These are phyloP conservation scores for Dolomedes plantarius DNA, from an alignment of 2,888 invertebrate species.

Conservation along the genomic window DNA sequence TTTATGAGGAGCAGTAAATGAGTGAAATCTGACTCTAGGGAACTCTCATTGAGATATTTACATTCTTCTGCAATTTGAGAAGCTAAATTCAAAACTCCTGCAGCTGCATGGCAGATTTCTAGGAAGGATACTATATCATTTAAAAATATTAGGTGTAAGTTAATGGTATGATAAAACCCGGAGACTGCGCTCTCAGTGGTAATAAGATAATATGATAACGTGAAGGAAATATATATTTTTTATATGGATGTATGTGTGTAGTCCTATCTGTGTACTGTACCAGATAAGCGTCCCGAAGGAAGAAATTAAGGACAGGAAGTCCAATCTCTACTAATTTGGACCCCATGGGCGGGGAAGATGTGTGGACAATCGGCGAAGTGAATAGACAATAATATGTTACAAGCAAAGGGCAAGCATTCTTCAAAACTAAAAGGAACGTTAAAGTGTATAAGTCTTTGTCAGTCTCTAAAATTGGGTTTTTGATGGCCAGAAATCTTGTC, in stretches of 20 bases:
- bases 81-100: background rate
- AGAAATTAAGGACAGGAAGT: too few relatives aligned
- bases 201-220: background rate
- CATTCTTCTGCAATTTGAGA: background rate
- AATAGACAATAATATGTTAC: too few relatives aligned
- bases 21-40: background rate
- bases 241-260: too few relatives aligned
- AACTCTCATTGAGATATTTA: background rate
- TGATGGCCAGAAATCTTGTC: background rate
- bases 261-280: too few relatives aligned
- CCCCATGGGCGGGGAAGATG: too few relatives aligned
- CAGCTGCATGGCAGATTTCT: background rate
- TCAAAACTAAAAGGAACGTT: slow-evolving; percentile 1
- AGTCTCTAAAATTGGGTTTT: background rate
- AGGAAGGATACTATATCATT: background rate
- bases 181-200: background rate
- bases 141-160: background rate
- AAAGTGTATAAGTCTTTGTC: background rate
- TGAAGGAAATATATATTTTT: too few relatives aligned
- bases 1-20: slow-evolving; percentile 15
- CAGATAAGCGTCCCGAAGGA: too few relatives aligned
- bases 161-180: background rate
- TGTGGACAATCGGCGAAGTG: too few relatives aligned
- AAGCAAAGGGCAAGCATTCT: background rate
- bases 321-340: too few relatives aligned